Evolutionary conservation across 2,888 invertebrate species (phyloP), one percentile per base, ranked within the genome.

Genomic region (Pachliopta kotzebuea): DNA sequence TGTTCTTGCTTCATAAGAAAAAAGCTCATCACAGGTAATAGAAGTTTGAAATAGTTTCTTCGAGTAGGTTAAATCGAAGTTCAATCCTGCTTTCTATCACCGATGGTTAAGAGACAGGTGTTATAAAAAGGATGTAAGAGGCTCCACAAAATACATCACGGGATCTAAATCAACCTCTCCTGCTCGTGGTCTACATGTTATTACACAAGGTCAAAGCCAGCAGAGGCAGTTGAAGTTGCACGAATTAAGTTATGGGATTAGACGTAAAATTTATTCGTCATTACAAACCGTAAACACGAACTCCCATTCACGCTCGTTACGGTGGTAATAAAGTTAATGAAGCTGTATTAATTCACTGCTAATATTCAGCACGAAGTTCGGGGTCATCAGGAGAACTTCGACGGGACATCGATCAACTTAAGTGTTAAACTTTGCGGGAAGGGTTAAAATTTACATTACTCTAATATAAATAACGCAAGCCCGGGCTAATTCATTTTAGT

Each of bases 341-440:
- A 59, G 24, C 49, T 55, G 54, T 37, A 59, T 63, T 63, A 63
- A 59, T 63, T 63, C 52, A 26, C 26, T 53, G 52, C 53, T 20
- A 42, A 37, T 37, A 24, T 42, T 23, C 45, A 11, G 23, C 1
- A 45, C 45, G 14, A 61, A 61, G 55, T 61, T 76, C 73, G 63
- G 73, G 45, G 74, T 72, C 71, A 74, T 73, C 70, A 65, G 56
- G 64, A 64, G 68, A 71, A 71, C 71, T 70, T 67, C 62, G 56
- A 58, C 23, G 53, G 68, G 56, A 60, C 69, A 66, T 83, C 80
- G 76, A 78, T 83, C 78, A 79, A 73, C 70, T 68, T 74, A 80
- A 84, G 78, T 77, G 77, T 72, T 69, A 70, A 84, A 83, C 75
- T 83, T 83, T 59, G 60, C 26, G 17, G 31, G 7, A 18, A 9